Evolutionary conservation across 2,888 invertebrate species (phyloP).

Genomic region (Smittia sp.): DNA sequence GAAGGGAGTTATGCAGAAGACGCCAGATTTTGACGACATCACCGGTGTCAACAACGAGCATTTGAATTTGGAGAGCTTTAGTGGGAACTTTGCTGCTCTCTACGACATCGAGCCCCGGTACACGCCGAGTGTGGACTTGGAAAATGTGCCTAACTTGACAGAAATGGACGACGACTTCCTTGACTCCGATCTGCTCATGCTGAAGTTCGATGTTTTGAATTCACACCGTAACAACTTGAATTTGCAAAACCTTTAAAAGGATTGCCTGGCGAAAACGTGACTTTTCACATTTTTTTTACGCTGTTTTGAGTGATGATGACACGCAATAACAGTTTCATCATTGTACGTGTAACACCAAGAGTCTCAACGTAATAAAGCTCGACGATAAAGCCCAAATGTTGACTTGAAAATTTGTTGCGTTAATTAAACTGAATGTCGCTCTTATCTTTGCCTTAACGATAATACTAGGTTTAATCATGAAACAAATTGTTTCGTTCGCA

Average conservation of each 20-base stretch:
- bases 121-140: constrained; percentile 16
- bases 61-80: constrained; percentile 1
- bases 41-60: constrained; percentile 27
- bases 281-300: neutral
- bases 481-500: neutral
- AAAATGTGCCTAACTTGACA: constrained; percentile 39
- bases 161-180: constrained; percentile 40
- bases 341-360: constrained; percentile 2
- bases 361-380: neutral
- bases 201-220: constrained; percentile 39
- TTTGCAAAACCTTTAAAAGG: neutral
- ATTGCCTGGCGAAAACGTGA: neutral
- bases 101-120: neutral
- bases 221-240: constrained; percentile 4
- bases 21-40: constrained; percentile 35
- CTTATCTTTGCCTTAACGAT: constrained; percentile 7
- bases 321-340: constrained; percentile 11
- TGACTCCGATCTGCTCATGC: constrained; percentile 38
- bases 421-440: neutral
- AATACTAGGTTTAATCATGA: constrained; percentile 1
- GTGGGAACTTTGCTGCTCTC: neutral
- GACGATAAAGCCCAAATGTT: neutral
- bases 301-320: constrained; percentile 1
- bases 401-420: neutral
- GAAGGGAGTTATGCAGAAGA: constrained; percentile 26